Evolutionary conservation across 1,140 invertebrate genomes (phyloP), one percentile per base, ranked within the genome.

Genomic region (Atta cephalotes): DNA sequence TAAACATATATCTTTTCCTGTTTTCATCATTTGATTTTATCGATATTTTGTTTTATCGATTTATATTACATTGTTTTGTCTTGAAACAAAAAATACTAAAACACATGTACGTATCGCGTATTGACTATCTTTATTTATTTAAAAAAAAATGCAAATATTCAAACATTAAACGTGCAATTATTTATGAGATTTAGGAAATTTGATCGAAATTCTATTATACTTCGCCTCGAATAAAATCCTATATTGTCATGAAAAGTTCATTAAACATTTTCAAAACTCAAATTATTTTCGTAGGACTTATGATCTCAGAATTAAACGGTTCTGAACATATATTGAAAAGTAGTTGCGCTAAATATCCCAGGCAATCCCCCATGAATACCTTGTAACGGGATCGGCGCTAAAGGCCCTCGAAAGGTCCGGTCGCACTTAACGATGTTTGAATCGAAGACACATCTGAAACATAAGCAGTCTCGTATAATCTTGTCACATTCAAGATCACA

Each of bases 381-480:
- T 95, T 95, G 94, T 93, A 95, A 94, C 94, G 94, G 94, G 93
- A 95, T 93, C 94, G 93, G 93, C 92, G 93, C 94, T 93, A 94
- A 92, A 90, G 93, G 94, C 94, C 93, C 94, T 91, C 88, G 92
- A 93, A 92, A 94, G 92, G 91, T 95, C 94, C 95, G 89, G 91
- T 93, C 89, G 89, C 93, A 93, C 92, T 93, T 95, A 93, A 94
- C 91, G 90, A 90, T 94, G 92, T 93, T 94, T 88, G 92, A 94
- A 93, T 94, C 87, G 94, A 92, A 92, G 94, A 94, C 92, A 92
- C 93, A 95, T 95, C 95, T 95, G 95, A 95, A 95, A 95, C 95
- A 95, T 94, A 95, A 95, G 94, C 93, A 95, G 92, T 92, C 93
- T 93, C 94, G 94, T 95, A 95, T 92, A 95, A 95, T 95, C 92